Evolutionary conservation across 2,888 invertebrate species (phyloP), one percentile per base, ranked within the genome.

Genomic region (Lamellibrachia satsuma): DNA sequence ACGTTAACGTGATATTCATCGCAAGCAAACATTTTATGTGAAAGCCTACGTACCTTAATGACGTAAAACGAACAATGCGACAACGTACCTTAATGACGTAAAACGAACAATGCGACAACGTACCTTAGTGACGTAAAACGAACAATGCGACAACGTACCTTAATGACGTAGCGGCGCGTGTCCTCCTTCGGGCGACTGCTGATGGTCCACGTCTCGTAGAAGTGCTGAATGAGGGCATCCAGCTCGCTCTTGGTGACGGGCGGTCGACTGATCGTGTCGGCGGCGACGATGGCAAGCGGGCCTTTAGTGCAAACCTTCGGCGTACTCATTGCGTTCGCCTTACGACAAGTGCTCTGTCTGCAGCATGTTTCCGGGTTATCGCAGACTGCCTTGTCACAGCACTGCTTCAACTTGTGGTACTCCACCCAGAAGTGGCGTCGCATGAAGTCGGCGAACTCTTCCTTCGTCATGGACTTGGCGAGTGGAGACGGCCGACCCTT

Each of bases 191-290:
- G 91, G 9, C 55, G 55, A 9, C 55, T 91, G 55, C 91, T 55
- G 9, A n/a, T 57, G 57, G 91, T 91, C 39, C 57, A 39, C 55
- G 52, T 91, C 39, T 51, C 57, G 57, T 91, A 91, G 57, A 91
- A 91, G 52, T 57, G 52, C 9, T 91, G 55, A 15, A 91, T 91
- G 39, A 91, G 52, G 57, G 15, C 22, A 3, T 91, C 91, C 22
- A 91, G 57, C 57, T 91, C 52, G 39, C n/a, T 91, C 57, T 91
- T n/a, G 7, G 91, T 15, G 52, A 91, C 91, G 15, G 75, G 75
- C 75, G 75, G 15, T 22, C 75, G 75, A 22, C 75, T 75, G 75
- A 75, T 75, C 75, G 15, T 75, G 22, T 75, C 75, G 75, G 75
- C 75, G 75, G 75, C 75, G 75, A 75, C 75, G 75, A 75, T 22